These are phyloP conservation scores for Setophaga petechia DNA, from an alignment of 2,113 vertebrate species.

Conservation along the genomic window DNA sequence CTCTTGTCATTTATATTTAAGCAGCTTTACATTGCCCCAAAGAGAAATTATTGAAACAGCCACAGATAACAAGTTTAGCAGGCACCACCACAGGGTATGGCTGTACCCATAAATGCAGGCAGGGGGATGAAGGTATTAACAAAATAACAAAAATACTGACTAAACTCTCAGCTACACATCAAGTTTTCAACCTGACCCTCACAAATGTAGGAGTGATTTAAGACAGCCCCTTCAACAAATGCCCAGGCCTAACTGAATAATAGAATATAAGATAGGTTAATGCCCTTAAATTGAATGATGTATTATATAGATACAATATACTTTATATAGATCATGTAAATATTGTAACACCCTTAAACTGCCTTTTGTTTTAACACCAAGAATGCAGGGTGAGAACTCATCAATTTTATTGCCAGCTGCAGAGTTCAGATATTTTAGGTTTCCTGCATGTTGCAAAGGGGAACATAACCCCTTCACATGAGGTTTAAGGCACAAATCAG, in stretches of 20 bases:
- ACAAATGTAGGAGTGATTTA: neutral
- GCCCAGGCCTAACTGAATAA: neutral
- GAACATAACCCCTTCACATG: neutral
- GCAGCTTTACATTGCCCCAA: neutral
- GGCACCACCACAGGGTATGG: neutral
- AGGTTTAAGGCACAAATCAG: neutral
- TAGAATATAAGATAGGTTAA: rapidly evolving
- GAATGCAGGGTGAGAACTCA: neutral
- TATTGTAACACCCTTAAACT: neutral
- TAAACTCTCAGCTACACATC: neutral
- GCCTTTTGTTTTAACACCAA: neutral
- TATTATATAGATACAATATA: neutral
- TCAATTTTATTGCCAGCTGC: neutral
- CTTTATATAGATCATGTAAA: neutral
- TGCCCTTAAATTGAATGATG: neutral
- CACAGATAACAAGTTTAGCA: neutral
- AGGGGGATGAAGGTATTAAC: neutral
- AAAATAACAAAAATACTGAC: neutral
- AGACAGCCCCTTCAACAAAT: neutral
- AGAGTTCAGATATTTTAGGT: neutral
- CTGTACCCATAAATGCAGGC: neutral
- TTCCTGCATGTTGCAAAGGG: neutral
- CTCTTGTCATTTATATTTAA: neutral
- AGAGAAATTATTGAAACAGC: neutral
- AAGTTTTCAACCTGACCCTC: neutral